Conservation (phyloP, 37 sponge, comb jelly and placozoan species). For the Theonella swinhoei region DNA sequence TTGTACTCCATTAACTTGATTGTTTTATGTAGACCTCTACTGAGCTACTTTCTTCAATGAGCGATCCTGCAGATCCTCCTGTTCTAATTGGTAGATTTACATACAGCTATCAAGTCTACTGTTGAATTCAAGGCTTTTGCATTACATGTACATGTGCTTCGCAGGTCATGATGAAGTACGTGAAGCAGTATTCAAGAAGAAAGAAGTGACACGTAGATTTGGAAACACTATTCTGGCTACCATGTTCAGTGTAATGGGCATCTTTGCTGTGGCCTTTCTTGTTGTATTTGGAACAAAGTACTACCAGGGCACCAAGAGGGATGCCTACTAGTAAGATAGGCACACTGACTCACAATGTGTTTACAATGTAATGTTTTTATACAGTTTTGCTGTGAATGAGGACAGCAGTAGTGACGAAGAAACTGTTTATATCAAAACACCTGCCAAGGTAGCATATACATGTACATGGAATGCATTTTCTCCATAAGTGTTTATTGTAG, state of each 20-base stretch:
- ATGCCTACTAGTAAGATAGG: slow-evolving; percentile 29
- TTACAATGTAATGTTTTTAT: not conserved
- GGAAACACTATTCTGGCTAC: slow-evolving; percentile 1
- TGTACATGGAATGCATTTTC: not conserved
- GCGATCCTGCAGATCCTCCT: slow-evolving; percentile 37
- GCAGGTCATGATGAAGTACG: not conserved
- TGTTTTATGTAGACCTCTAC: not conserved
- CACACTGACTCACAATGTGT: not conserved
- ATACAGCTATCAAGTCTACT: not conserved
- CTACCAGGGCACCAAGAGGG: slow-evolving; percentile 37
- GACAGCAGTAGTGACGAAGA: slow-evolving; percentile 3
- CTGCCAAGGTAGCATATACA: not conserved
- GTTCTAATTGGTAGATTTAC: slow-evolving; percentile 31
- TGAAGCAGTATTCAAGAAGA: not conserved
- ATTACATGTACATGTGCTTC: no score
- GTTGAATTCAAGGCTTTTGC: no score
- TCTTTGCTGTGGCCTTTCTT: slow-evolving; percentile 33
- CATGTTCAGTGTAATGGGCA: slow-evolving; percentile 1
- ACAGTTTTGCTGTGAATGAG: not conserved
- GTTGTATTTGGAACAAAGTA: not conserved
- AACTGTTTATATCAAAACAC: not conserved
- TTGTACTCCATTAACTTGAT: not conserved
- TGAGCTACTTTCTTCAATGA: slow-evolving; percentile 15
- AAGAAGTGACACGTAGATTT: slow-evolving; percentile 4
- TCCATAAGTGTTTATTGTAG: not conserved